A percentile compares a stretch with the other conserved stretches of the same genome.
Evolutionary conservation across 2,797 vertebrate genomes (phyloP).

Genomic region (Leuciscus waleckii): DNA sequence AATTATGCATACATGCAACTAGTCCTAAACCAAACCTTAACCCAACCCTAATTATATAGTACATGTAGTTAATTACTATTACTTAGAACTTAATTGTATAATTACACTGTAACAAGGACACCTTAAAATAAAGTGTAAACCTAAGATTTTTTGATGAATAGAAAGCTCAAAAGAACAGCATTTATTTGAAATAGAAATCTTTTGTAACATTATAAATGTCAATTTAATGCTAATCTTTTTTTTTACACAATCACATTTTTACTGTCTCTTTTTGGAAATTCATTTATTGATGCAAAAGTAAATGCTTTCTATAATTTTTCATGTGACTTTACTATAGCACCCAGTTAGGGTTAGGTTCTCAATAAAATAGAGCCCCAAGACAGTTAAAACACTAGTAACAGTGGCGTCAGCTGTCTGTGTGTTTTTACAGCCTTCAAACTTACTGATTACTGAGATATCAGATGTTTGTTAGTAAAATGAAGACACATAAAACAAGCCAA

Average conservation of each 20-base stretch:
- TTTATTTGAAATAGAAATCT: not conserved
- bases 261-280: not conserved
- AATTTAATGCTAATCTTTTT: not conserved
- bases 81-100: too few relatives aligned
- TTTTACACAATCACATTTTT: not conserved
- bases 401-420: conserved; percentile 23
- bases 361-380: conserved; percentile 32
- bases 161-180: not conserved
- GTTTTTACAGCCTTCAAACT: conserved; percentile 12
- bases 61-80: too few relatives aligned
- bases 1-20: too few relatives aligned
- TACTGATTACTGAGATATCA: not conserved
- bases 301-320: not conserved
- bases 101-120: too few relatives aligned
- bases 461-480: conserved; percentile 6
- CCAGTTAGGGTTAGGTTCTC: conserved; percentile 11
- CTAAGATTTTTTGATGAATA: too few relatives aligned
- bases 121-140: too few relatives aligned
- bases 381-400: not conserved
- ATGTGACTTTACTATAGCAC: not conserved
- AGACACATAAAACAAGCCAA: not conserved
- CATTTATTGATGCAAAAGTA: not conserved
- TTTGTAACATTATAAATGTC: not conserved
- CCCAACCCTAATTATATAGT: too few relatives aligned
- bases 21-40: too few relatives aligned